Conservation (phyloP, 2,797 vertebrate genomes). For the Eulemur coronatus region DNA sequence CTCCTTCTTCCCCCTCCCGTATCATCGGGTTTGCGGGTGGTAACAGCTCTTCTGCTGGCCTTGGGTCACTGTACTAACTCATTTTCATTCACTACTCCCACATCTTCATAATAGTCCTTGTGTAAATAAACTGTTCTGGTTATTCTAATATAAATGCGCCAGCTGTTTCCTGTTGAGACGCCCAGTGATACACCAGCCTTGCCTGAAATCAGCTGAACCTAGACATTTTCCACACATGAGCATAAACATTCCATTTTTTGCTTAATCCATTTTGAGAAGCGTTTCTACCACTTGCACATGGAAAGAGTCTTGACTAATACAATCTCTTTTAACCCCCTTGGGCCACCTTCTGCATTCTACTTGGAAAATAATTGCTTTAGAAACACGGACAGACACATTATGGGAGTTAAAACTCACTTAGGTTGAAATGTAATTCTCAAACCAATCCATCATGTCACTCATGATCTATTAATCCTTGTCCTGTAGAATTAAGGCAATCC, state of each 20-base stretch:
- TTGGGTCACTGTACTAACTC: neutral
- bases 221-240: conserved; percentile 21
- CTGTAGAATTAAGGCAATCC: conserved; percentile 83
- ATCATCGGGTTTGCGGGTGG: neutral
- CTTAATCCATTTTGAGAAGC: conserved; percentile 64
- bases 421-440: conserved; percentile 82
- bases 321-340: conserved; percentile 62
- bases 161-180: neutral
- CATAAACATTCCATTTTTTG: neutral
- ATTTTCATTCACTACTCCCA: neutral
- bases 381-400: conserved; percentile 69
- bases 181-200: neutral
- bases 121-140: neutral
- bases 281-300: conserved; percentile 52
- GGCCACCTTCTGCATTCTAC: conserved; percentile 59
- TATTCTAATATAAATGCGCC: neutral
- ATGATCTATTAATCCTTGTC: conserved; percentile 83
- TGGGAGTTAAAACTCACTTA: conserved; percentile 76
- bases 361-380: conserved; percentile 77
- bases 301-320: conserved; percentile 61
- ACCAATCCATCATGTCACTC: conserved; percentile 82
- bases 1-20: neutral
- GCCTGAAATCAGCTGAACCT: neutral
- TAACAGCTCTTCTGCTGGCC: neutral
- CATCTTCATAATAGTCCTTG: neutral